A percentile compares a stretch with the other conserved stretches of the same genome.
Evolutionary conservation across 2,797 vertebrate genomes (phyloP).

Genomic region (Ambastaia sidthimunki): DNA sequence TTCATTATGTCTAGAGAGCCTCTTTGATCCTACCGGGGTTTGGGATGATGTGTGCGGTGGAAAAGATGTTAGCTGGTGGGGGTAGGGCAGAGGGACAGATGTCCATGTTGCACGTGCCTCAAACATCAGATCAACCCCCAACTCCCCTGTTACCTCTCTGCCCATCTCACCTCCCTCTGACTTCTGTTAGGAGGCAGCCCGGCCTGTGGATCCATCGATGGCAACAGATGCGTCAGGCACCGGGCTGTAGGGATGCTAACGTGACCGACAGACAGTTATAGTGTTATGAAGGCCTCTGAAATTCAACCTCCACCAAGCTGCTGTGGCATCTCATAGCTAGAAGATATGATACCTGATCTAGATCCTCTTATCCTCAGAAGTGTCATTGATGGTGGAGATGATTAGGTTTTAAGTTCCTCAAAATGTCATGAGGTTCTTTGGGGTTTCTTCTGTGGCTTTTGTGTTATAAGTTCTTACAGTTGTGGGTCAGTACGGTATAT

Average conservation of each 20-base stretch:
- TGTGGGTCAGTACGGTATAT: slow-evolving; percentile 27
- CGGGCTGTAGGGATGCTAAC: slow-evolving; percentile 47
- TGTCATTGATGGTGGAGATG: slow-evolving; percentile 30
- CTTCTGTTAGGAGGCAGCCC: slow-evolving; percentile 40
- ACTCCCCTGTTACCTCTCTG: slow-evolving; percentile 49
- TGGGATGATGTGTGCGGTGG: slow-evolving; percentile 63
- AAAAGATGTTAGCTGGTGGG: slow-evolving; percentile 58
- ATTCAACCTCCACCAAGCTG: slow-evolving; percentile 31
- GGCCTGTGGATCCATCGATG: slow-evolving; percentile 26
- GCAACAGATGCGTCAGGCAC: slow-evolving; percentile 61
- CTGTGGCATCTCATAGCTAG: slow-evolving; percentile 43
- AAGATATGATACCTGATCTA: slow-evolving; percentile 46
- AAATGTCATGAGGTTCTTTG: slow-evolving; percentile 37
- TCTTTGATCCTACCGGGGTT: slow-evolving; percentile 76
- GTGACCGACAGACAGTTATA: slow-evolving; percentile 17
- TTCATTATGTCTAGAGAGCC: slow-evolving; percentile 78
- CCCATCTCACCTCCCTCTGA: slow-evolving; percentile 31
- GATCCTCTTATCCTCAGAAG: slow-evolving; percentile 43
- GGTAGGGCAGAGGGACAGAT: slow-evolving; percentile 61
- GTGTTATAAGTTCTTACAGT: slow-evolving; percentile 25
- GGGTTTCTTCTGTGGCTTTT: slow-evolving; percentile 6
- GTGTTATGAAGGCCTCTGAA: slow-evolving; percentile 19
- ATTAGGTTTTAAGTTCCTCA: slow-evolving; percentile 34
- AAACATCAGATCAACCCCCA: slow-evolving; percentile 49
- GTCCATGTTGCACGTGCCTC: slow-evolving; percentile 63